Conservation (phyloP, 2,113 vertebrate genomes). For the human region DNA sequence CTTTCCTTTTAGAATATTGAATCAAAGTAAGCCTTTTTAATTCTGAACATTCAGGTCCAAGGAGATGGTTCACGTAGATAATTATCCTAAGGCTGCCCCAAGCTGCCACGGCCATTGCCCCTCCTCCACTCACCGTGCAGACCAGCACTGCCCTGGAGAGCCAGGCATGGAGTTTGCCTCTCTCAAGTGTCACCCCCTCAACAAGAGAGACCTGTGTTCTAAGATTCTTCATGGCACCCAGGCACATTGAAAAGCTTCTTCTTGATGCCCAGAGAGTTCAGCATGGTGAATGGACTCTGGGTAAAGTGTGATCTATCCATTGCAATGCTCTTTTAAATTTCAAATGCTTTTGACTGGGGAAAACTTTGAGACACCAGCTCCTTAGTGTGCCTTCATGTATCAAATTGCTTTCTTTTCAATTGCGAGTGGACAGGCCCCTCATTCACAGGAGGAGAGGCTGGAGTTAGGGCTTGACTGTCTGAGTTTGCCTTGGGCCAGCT, state of each 20-base stretch:
- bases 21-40: constrained; percentile 2
- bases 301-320: too few species aligned
- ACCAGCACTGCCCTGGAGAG: not conserved
- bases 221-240: not conserved
- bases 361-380: not conserved
- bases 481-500: not conserved
- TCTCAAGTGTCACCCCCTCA: not conserved
- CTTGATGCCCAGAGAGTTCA: too few species aligned
- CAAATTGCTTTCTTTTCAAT: not conserved
- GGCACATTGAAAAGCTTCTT: too few species aligned
- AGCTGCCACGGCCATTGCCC: not conserved
- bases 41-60: not conserved
- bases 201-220: not conserved
- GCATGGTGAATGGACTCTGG: not conserved
- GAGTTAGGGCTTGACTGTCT: not conserved
- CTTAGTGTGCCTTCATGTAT: not conserved
- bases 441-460: not conserved
- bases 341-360: not conserved
- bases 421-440: not conserved
- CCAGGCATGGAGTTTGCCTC: not conserved
- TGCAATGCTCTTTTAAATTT: not conserved
- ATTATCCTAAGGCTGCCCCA: not conserved
- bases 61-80: not conserved
- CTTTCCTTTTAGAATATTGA: constrained; percentile 7
- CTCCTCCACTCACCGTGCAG: not conserved